phyloP scores from a whole-genome alignment of 2,797 vertebrate genomes.

The Adrianichthys oophorus region DNA sequence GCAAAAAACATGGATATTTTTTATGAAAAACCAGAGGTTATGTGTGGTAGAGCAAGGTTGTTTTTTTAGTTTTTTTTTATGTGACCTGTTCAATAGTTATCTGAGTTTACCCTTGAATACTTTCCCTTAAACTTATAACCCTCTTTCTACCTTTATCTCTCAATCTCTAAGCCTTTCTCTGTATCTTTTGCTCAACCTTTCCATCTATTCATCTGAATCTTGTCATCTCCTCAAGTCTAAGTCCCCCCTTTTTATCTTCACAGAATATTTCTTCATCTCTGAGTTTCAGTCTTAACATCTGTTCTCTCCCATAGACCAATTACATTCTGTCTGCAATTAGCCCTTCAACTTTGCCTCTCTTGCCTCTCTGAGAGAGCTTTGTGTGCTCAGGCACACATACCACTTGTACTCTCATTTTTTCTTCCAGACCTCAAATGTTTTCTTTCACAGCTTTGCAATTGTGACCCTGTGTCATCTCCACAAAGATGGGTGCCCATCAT shows the following conservation, averaged over 20 bases:
- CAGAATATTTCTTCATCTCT: conserved; percentile 25
- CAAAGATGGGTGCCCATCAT: conserved; percentile 1
- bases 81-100: conserved; percentile 24
- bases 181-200: conserved; percentile 24
- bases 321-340: conserved; percentile 57
- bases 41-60: conserved; percentile 2
- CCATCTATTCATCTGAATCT: conserved; percentile 46
- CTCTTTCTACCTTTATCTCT: conserved; percentile 37
- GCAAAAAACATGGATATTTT: not conserved
- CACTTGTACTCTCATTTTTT: conserved; percentile 13
- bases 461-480: not conserved
- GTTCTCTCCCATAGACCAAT: conserved; percentile 54
- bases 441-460: conserved; percentile 19
- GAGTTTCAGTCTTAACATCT: conserved; percentile 54
- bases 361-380: conserved; percentile 27
- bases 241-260: conserved; percentile 45
- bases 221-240: conserved; percentile 34
- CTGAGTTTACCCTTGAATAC: conserved; percentile 21
- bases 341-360: conserved; percentile 37
- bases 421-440: conserved; percentile 13
- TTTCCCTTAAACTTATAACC: conserved; percentile 19
- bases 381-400: not conserved
- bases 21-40: not conserved
- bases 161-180: conserved; percentile 30
- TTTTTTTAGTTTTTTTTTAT: not conserved